Percentiles rank a stretch among this genome's conserved stretches.
Evolutionary conservation across 2,888 invertebrate genomes (phyloP).

Genomic region (Cheilosia vernalis): DNA sequence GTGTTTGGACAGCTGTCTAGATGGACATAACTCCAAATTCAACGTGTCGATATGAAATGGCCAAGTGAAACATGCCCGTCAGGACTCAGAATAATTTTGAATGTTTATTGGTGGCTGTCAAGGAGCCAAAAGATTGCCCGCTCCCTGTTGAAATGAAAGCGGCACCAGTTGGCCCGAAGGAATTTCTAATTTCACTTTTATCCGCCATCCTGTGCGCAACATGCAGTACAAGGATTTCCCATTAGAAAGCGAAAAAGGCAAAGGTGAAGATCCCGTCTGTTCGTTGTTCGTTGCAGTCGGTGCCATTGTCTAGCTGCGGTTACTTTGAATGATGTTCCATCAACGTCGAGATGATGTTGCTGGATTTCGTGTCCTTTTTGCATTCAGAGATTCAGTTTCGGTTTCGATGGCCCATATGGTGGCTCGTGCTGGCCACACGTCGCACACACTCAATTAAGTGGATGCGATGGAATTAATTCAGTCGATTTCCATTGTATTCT

Average conservation of each 20-base stretch:
- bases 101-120: constrained; percentile 60
- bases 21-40: not conserved
- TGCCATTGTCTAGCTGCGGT: constrained; percentile 57
- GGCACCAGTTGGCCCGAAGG: constrained; percentile 66
- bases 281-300: constrained; percentile 28
- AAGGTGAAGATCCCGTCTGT: constrained; percentile 69
- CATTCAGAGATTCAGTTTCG: constrained; percentile 67
- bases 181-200: constrained; percentile 73
- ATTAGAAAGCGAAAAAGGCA: constrained; percentile 72
- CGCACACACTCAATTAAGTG: constrained; percentile 69
- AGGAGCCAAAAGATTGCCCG: constrained; percentile 29
- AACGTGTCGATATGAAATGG: constrained; percentile 25
- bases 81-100: constrained; percentile 68
- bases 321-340: constrained; percentile 65
- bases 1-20: constrained; percentile 64
- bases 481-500: constrained; percentile 52
- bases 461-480: constrained; percentile 68
- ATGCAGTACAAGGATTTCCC: constrained; percentile 48
- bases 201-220: constrained; percentile 46
- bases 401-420: constrained; percentile 68
- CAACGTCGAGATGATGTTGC: constrained; percentile 63
- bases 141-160: not conserved
- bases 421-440: constrained; percentile 72
- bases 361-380: constrained; percentile 68
- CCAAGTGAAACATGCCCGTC: constrained; percentile 17